Percentiles rank a stretch among this genome's conserved stretches.
Conservation (phyloP, 2,797 vertebrate species). For the Gambusia yucatana region DNA sequence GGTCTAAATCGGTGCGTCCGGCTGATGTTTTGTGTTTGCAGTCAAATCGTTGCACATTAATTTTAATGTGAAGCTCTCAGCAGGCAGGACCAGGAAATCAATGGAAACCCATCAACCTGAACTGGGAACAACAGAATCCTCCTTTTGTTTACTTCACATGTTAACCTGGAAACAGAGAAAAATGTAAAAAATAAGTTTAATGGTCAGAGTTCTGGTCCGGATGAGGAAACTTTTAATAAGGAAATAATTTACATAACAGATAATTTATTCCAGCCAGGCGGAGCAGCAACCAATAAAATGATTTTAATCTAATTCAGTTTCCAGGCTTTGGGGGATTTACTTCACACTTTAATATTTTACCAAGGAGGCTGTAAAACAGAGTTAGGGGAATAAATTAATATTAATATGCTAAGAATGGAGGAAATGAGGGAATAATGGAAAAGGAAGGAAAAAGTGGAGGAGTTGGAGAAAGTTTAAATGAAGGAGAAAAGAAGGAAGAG, state of each 20-base stretch:
- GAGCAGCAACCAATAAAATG: neutral
- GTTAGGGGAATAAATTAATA: neutral
- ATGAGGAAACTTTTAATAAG: neutral
- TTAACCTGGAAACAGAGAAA: neutral
- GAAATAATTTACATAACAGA: neutral
- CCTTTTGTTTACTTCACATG: neutral
- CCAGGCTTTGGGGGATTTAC: neutral
- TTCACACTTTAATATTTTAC: neutral
- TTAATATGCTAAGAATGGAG: neutral
- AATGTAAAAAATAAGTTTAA: neutral
- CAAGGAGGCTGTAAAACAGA: neutral
- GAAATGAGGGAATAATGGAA: neutral
- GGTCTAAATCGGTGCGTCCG: neutral
- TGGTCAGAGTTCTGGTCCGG: neutral
- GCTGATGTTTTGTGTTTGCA: neutral
- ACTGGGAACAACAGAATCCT: neutral
- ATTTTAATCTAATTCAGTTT: neutral
- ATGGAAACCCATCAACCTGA: neutral
- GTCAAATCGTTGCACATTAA: neutral
- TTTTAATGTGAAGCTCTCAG: constrained; percentile 3
- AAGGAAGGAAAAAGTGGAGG: neutral
- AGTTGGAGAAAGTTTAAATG: neutral
- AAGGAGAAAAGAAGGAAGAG: neutral
- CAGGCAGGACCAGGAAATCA: neutral
- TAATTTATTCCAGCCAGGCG: neutral